Evolutionary conservation across 37 sponge, comb jelly and placozoan species (phyloP), one percentile per base, ranked within the genome.

Genomic region (Theonella swinhoei): DNA sequence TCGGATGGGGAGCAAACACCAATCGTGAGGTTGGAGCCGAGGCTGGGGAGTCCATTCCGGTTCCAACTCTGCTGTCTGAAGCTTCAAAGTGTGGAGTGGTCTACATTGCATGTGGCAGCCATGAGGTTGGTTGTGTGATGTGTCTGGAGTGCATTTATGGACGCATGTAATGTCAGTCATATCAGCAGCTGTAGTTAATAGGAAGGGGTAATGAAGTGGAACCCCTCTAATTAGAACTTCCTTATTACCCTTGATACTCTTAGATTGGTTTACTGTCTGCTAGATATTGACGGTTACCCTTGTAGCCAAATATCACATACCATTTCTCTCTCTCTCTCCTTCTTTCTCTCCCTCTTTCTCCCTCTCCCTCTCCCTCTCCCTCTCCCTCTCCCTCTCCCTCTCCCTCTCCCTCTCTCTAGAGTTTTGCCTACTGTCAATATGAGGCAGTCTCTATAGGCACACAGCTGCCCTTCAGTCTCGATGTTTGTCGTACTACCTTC

Each of bases 1-100:
- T 79, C 73, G 89, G 83, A 19, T 97, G 95, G 98, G 98, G 98
- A n/a, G 70, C 37, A 22, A 88, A 92, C 87, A 85, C 69, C 41
- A 39, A 59, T 68, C 84, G 87, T 23, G 91, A 92, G 68, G 73
- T 80, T 67, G 84, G 81, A 24, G 60, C 25, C n/a, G 69, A 28
- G 3, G 68, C 81, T n/a, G 85, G 69, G n/a, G 90, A 87, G 67
- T 61, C 42, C 26, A 36, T 88, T 11, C 62, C 87, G 5, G 38
- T 54, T 20, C 94, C 94, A 29, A 78, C 66, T n/a, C 37, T 87
- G 33, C 66, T 92, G 0, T 42, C 77, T 9, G 73, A 38, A 28
- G 79, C 40, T 11, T 83, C 83, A 22, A 81, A 78, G 64, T 76
- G 78, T 39, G 84, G 88, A 24, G 80, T 79, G 24, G 34, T 79